Evolutionary conservation across 2,797 vertebrate genomes (phyloP), one percentile per base, ranked within the genome.

Genomic region (Etheostoma nigrum): DNA sequence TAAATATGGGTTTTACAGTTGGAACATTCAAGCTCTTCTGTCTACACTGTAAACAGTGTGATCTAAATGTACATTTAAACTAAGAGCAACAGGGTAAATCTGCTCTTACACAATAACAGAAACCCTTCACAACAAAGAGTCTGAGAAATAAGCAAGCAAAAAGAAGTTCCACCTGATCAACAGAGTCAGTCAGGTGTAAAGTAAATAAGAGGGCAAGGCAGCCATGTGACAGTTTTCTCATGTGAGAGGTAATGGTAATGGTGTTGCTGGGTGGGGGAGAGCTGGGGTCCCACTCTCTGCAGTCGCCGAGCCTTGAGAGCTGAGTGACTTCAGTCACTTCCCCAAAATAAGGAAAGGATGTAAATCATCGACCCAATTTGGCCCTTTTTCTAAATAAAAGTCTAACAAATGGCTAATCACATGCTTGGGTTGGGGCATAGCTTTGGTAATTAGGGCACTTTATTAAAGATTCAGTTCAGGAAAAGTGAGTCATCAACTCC

Each of bases 151-250:
- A 33, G 23, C 15, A 27, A 61, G 65, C 47, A 45, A 52, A 47
- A 30, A 47, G 15, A 4, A 33, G 48, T 23, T 30, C 9, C 67
- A 76, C 57, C 73, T 88, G 85, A 80, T 86, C 73, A 87, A 48
- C 54, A 16, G 64, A 81, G 45, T 7, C 10, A 74, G 67, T 60
- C 62, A 57, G 21, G 65, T 71, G 73, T 40, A 71, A 79, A 65
- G 59, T 64, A 86, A 89, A 90, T 81, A 86, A 69, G 54, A 66
- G 42, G 49, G 76, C 67, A 68, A 67, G 58, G 85, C 54, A 72
- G 55, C 27, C 5, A 78, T 87, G 68, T 85, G 83, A 83, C 61
- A 10, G 27, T 40, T 81, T 86, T 89, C 84, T 86, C 85, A 89
- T 81, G 79, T 78, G 72, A 82, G 70, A 61, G 65, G 54, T 53